These are phyloP conservation scores for Nomada flava DNA, from an alignment of 2,888 invertebrate species.

Conservation along the genomic window DNA sequence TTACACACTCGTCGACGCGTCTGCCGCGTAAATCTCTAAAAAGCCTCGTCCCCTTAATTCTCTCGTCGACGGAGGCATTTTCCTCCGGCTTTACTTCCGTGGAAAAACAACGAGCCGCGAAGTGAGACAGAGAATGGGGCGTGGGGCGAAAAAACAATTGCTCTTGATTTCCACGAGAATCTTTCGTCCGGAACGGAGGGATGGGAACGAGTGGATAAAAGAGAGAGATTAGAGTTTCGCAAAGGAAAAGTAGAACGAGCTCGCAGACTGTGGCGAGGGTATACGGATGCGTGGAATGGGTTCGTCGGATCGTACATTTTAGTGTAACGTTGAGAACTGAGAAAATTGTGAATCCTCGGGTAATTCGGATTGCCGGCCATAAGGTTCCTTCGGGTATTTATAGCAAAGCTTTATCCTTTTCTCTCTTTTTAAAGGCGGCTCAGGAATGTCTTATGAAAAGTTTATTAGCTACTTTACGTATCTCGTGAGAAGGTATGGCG, in stretches of 20 bases:
- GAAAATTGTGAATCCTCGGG: background rate
- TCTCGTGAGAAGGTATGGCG: too few species aligned
- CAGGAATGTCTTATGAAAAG: too few species aligned
- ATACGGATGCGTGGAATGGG: background rate
- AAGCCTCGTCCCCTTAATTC: conserved; percentile 18
- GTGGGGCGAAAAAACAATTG: conserved; percentile 7
- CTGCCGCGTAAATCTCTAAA: conserved; percentile 21
- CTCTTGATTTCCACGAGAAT: conserved; percentile 23
- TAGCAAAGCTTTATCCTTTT: too few species aligned
- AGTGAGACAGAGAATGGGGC: background rate
- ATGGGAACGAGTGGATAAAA: conserved; percentile 16
- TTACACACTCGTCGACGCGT: conserved; percentile 16
- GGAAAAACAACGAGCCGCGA: conserved; percentile 6
- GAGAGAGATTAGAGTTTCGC: conserved; percentile 15
- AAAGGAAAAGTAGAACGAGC: conserved; percentile 5
- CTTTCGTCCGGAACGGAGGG: background rate
- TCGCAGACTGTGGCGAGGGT: background rate
- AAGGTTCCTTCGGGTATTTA: too few species aligned
- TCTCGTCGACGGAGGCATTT: background rate
- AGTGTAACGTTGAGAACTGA: background rate
- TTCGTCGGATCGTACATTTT: background rate
- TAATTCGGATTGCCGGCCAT: too few species aligned
- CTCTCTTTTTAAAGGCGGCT: too few species aligned
- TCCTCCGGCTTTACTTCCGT: background rate
- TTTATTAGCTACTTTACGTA: too few species aligned